Percentiles rank a stretch among this genome's conserved stretches.
Conservation (phyloP, 2,797 vertebrate genomes). For the Gymnopithys bicolor region DNA sequence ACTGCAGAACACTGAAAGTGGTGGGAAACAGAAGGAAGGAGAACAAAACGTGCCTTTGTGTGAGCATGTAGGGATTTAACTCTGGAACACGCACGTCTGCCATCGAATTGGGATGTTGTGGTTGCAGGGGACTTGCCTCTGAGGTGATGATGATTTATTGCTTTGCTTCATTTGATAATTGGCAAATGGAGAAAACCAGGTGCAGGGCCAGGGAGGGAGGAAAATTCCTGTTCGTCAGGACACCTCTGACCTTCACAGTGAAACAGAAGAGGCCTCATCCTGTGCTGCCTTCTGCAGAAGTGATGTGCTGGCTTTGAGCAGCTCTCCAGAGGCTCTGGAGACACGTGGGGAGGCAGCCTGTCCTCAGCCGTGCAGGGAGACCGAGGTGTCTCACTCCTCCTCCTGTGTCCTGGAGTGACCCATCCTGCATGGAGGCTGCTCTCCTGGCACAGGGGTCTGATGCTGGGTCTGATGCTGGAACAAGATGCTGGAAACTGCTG, state of each 20-base stretch:
- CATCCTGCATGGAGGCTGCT: background rate
- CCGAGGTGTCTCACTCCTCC: background rate
- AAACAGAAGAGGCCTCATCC: background rate
- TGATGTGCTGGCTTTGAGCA: background rate
- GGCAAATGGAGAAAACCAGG: slow-evolving; percentile 29
- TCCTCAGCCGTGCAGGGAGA: fast-evolving
- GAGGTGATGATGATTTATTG: slow-evolving; percentile 39
- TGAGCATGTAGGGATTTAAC: background rate
- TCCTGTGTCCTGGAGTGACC: background rate
- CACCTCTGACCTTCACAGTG: background rate
- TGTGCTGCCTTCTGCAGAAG: slow-evolving; percentile 15
- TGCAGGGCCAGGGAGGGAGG: background rate
- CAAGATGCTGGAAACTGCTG: background rate
- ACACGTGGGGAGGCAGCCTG: background rate
- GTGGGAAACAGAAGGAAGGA: background rate
- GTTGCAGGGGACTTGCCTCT: background rate
- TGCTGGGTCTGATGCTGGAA: fast-evolving
- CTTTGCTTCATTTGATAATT: background rate
- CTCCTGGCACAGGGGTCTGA: background rate
- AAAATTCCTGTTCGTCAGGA: background rate
- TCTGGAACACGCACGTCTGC: background rate
- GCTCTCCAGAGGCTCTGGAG: background rate
- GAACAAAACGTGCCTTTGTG: background rate
- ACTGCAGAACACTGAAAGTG: background rate
- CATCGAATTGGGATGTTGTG: background rate